A percentile compares a stretch with the other conserved stretches of the same genome.
phyloP scores from a whole-genome alignment of 2,888 invertebrate species.

The Smittia aterrima region DNA sequence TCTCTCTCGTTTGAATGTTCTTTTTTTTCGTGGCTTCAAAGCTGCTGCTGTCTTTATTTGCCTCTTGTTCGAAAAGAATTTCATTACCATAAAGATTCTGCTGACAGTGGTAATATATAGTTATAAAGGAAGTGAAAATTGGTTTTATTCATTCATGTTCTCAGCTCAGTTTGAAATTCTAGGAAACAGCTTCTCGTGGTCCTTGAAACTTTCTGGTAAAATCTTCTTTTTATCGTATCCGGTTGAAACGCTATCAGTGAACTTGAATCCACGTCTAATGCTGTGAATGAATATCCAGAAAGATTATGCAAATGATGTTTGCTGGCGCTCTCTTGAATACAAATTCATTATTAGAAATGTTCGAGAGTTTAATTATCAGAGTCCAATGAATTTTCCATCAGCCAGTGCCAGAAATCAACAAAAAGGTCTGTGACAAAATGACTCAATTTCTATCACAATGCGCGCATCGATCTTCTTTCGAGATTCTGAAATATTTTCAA shows the following conservation, averaged over 20 bases:
- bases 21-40: not conserved
- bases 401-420: too few relatives aligned
- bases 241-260: not conserved
- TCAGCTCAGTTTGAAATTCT: not conserved
- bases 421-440: too few relatives aligned
- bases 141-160: not conserved
- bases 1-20: not conserved
- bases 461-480: too few relatives aligned
- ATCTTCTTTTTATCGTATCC: not conserved
- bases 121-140: constrained; percentile 11
- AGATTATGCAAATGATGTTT: not conserved
- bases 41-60: too few relatives aligned
- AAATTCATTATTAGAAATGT: not conserved
- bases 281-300: not conserved
- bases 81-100: not conserved
- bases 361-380: too few relatives aligned
- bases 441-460: too few relatives aligned
- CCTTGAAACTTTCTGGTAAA: not conserved
- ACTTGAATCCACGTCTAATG: not conserved
- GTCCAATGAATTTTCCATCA: too few relatives aligned
- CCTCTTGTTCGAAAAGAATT: too few relatives aligned
- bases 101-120: not conserved
- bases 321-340: constrained; percentile 35
- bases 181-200: not conserved
- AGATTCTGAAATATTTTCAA: too few relatives aligned